Evolutionary conservation across 2,888 invertebrate species (phyloP), one percentile per base, ranked within the genome.

Genomic region (Alviniconcha strummeri): DNA sequence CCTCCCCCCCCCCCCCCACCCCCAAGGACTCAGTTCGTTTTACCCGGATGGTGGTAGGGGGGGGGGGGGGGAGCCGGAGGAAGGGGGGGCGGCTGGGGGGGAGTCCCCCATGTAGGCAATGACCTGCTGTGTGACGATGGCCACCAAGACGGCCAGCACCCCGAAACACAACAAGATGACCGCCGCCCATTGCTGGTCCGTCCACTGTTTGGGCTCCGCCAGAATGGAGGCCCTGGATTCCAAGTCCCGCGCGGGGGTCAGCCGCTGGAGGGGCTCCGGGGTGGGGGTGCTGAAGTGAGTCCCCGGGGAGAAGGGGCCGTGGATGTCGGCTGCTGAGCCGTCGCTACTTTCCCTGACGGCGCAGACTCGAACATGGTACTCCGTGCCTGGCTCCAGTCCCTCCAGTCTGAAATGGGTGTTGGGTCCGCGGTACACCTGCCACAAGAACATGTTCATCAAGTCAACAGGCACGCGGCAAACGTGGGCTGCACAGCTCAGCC

Each of bases 341-440:
- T 94, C 94, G 89, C 95, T 55, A 64, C 77, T 82, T 64, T 82
- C 93, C 79, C 97, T 95, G 90, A 97, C 95, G 57, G 96, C 96
- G 94, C 96, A 96, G 87, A 97, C 97, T 83, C 97, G 96, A 90
- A 96, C 96, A 94, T 94, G 94, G 87, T 97, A 97, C 92, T 96
- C 96, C 83, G 95, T 95, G 90, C 96, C 96, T 81, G 96, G 95
- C 90, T 96, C 96, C 92, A 97, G 95, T 92, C 96, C 96, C 64
- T 92, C 90, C 84, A 94, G 95, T 95, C 93, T 96, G 94, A 93
- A 94, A n/a, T 89, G 90, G 17, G 94, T 93, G 77, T 92, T 92
- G 17, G 91, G 87, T n/a, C 95, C 95, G 86, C 92, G 92, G 89
- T 95, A 95, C 7, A 94, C 92, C 95, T 95, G 91, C 11, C 60